Evolutionary conservation across 2,797 vertebrate species (phyloP), one percentile per base, ranked within the genome.

Genomic region (Cottoperca gobio): DNA sequence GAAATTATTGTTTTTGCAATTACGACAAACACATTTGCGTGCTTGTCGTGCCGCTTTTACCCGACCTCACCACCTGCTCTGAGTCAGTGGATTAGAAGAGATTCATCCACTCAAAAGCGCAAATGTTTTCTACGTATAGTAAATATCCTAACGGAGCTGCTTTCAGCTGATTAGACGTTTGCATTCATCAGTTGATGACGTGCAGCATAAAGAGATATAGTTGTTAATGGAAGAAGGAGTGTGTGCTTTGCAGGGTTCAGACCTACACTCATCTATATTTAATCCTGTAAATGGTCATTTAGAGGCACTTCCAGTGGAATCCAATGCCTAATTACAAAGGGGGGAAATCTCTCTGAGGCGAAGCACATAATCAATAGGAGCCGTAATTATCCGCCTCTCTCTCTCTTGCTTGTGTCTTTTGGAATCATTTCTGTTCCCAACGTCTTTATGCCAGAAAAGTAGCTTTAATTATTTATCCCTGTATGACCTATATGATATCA

Each of bases 201-300:
- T 14, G 43, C 35, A 70, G 58, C 63, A 73, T 50, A 31, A 35
- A 76, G 60, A 66, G 49, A 69, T 57, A 19, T 33, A 64, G 76
- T 16, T 78, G 81, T 83, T 89, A 88, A 89, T 91, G 89, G 86
- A 79, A n/a, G 46, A 43, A 45, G 55, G 58, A 76, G 69, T 8
- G 55, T 23, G 43, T 45, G 48, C 31, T 48, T 33, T 2, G 19
- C 26, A 61, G 37, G 37, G 53, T 66, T 78, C 65, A 67, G 79
- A 62, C 66, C 58, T 53, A 57, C 66, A 45, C 83, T 92, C 89
- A 86, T 92, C 86, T 83, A 92, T 91, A 86, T 86, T 91, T 91
- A 79, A 91, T 88, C 77, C 73, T 17, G 72, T 88, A 88, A 90
- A 84, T 86, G 82, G 76, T 76, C 85, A 78, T 86, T 89, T 83